Evolutionary conservation across 2,797 vertebrate genomes (phyloP).

Genomic region (Macrochelys suwanniensis): DNA sequence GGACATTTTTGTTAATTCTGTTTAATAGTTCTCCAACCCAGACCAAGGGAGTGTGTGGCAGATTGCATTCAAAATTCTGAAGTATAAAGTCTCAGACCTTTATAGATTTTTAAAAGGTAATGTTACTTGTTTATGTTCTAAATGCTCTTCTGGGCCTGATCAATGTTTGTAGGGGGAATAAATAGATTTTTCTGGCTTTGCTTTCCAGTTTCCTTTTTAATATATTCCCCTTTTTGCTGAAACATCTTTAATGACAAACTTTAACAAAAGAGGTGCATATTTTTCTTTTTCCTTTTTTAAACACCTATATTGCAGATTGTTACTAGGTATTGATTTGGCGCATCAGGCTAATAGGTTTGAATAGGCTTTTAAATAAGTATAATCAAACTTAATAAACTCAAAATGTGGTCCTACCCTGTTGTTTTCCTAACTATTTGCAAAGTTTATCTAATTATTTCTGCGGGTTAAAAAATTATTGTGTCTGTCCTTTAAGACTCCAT

Average conservation of each 20-base stretch:
- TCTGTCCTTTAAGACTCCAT: not conserved
- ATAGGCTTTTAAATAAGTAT: not conserved
- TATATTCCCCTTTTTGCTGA: accelerated
- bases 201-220: not conserved
- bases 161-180: conserved; percentile 4
- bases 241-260: not conserved
- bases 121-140: not conserved
- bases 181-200: not conserved
- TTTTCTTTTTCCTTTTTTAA: not conserved
- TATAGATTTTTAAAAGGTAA: not conserved
- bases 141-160: not conserved
- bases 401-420: not conserved
- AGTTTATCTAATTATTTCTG: not conserved
- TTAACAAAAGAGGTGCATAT: not conserved
- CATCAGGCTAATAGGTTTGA: not conserved
- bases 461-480: not conserved
- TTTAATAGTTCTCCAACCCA: not conserved
- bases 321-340: not conserved
- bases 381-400: not conserved
- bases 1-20: not conserved
- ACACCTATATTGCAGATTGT: not conserved
- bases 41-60: not conserved
- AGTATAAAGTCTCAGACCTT: not conserved
- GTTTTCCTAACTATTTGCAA: not conserved
- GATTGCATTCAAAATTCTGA: not conserved